Percentiles rank a stretch among this genome's conserved stretches.
phyloP scores from a whole-genome alignment of 92 coral and sea anemone genomes.

The Zoanthus gigantus region DNA sequence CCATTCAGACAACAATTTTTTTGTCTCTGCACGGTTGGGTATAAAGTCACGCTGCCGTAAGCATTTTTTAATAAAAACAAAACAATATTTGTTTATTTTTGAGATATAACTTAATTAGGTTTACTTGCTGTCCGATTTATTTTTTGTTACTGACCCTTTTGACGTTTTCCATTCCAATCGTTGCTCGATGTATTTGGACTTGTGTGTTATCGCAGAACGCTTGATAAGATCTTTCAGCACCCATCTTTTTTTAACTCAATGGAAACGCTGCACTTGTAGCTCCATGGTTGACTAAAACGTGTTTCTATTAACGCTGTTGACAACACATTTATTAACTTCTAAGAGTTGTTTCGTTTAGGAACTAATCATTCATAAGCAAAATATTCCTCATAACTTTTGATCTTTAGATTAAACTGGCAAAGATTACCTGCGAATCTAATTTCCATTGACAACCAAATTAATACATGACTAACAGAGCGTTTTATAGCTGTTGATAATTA shows the following conservation, averaged over 20 bases:
- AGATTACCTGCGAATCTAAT: not conserved
- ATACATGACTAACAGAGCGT: not conserved
- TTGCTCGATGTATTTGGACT: not conserved
- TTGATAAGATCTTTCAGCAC: not conserved
- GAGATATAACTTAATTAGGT: not conserved
- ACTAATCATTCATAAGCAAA: conserved; percentile 5
- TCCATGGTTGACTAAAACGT: not conserved
- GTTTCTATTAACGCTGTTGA: not conserved
- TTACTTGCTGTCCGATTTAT: not conserved
- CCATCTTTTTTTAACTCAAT: not conserved
- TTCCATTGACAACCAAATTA: not conserved
- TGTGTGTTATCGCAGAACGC: not conserved
- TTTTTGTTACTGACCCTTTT: not conserved
- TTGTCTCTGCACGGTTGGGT: not conserved
- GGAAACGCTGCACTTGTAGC: not conserved
- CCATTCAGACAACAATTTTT: not conserved
- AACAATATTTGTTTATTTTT: not conserved
- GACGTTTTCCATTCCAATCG: not conserved
- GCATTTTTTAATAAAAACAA: not conserved
- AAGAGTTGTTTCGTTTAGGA: not conserved
- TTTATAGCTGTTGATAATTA: conserved; percentile 34
- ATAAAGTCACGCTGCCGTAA: not conserved
- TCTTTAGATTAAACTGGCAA: not conserved
- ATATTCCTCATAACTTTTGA: not conserved
- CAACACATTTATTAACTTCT: not conserved